Base-by-base conservation (phyloP, 2,113 vertebrate species). In the Megaceryle maxima region DNA sequence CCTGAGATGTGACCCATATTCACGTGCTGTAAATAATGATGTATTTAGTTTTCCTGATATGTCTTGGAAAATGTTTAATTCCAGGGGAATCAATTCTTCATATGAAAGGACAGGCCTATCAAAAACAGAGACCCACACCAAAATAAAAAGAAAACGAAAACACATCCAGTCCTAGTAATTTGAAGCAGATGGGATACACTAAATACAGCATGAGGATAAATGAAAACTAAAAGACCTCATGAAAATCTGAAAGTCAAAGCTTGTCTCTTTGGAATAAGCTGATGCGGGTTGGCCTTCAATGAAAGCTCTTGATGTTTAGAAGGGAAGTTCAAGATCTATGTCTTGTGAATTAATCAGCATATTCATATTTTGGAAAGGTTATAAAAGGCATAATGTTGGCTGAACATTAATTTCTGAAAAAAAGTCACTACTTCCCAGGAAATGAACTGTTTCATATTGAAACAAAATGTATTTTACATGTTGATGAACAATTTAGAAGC, bases 401-500 rank as follows among this genome's bases (percentile, higher is more conserved):
- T 95, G 64, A 90, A 97, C n/a, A 26, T 91, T 92, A 80, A 96
- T 95, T 97, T 96, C 75, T 95, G 77, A 93, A 84, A 93, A 88
- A 90, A 84, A 82, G 4, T 90, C 90, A 90, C 70, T 93, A 43
- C 50, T 90, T 96, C 85, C 84, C 0, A 0, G 50, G 46, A 97
- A 97, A 96, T 93, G 24, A 92, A 88, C 66, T 96, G 92, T 93
- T 95, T 80, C 56, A 53, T 88, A 95, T 82, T 97, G 90, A 97
- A 97, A 97, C 64, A 97, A 96, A 97, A 97, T 83, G 28, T 28
- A 92, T 66, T 92, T 96, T 92, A 95, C 97, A 97, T 91, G 78
- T 92, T 95, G 80, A 96, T 95, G 91, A 96, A 96, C 70, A 97
- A 96, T 96, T 97, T 97, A 96, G 85, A 96, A 96, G 87, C 92